Conservation (phyloP, 2,888 invertebrate species). For the Tridacna crocea region DNA sequence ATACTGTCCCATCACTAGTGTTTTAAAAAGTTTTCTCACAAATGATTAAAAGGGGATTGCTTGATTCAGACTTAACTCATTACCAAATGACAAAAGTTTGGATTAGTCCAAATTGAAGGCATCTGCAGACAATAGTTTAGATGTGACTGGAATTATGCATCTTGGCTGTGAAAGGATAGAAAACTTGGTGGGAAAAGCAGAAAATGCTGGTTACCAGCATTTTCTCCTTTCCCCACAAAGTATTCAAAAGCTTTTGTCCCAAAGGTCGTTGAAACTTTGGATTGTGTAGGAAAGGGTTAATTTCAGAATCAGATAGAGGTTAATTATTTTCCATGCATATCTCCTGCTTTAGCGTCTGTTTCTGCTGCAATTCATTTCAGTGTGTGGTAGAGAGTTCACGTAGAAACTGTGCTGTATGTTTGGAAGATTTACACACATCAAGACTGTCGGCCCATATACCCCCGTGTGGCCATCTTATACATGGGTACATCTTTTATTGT, state of each 20-base stretch:
- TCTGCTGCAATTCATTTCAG: constrained; percentile 84
- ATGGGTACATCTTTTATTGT: constrained; percentile 86
- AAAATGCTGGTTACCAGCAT: constrained; percentile 2
- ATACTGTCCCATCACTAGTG: too few species aligned
- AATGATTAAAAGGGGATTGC: too few species aligned
- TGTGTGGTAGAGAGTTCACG: constrained; percentile 95
- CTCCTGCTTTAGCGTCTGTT: neutral
- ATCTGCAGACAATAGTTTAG: neutral
- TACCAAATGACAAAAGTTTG: neutral
- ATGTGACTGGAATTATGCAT: neutral
- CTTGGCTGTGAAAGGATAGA: neutral
- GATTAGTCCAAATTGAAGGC: neutral
- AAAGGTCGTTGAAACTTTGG: neutral
- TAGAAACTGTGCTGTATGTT: constrained; percentile 94
- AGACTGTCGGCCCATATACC: constrained; percentile 95
- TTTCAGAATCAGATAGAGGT: neutral
- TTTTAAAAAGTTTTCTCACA: too few species aligned
- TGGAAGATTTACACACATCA: constrained; percentile 96
- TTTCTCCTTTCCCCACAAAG: neutral
- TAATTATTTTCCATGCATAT: neutral
- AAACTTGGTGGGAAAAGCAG: neutral
- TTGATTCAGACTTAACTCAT: neutral
- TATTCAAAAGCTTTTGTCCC: neutral
- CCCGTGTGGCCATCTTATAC: constrained; percentile 94
- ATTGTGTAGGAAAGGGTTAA: neutral